Conservation (phyloP, 2,797 vertebrate species). For the Tokudaia tokunoshimensis region DNA sequence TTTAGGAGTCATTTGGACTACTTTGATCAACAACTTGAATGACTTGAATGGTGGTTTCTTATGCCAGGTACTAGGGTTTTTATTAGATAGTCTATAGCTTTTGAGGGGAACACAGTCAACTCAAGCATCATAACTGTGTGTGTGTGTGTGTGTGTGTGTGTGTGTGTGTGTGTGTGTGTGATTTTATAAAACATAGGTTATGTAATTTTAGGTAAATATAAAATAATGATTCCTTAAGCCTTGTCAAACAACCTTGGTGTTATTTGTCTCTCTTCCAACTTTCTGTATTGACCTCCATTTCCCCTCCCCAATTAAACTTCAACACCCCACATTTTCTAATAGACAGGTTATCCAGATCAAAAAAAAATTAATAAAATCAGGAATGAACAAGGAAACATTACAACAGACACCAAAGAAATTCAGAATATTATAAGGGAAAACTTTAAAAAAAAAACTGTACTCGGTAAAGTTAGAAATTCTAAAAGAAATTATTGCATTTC, state of each 20-base stretch:
- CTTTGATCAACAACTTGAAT: neutral
- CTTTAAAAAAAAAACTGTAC: neutral
- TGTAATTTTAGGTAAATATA: neutral
- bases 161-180: neutral
- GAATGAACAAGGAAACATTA: neutral
- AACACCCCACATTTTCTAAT: neutral
- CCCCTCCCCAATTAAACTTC: neutral
- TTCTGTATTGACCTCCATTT: neutral
- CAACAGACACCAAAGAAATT: neutral
- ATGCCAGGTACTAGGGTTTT: neutral
- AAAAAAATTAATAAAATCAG: neutral
- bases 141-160: too few relatives aligned
- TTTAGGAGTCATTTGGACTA: neutral
- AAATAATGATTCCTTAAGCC: neutral
- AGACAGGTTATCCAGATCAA: neutral
- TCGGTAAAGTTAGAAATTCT: neutral
- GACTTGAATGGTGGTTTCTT: neutral
- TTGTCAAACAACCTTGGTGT: neutral
- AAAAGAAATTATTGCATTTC: neutral
- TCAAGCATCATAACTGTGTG: neutral
- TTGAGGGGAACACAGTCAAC: neutral
- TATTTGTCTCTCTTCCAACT: neutral
- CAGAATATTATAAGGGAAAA: neutral
- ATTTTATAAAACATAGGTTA: neutral
- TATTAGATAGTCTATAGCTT: neutral